These are phyloP conservation scores for Ginglymostoma cirratum DNA, from an alignment of 2,113 vertebrate species.

Conservation along the genomic window DNA sequence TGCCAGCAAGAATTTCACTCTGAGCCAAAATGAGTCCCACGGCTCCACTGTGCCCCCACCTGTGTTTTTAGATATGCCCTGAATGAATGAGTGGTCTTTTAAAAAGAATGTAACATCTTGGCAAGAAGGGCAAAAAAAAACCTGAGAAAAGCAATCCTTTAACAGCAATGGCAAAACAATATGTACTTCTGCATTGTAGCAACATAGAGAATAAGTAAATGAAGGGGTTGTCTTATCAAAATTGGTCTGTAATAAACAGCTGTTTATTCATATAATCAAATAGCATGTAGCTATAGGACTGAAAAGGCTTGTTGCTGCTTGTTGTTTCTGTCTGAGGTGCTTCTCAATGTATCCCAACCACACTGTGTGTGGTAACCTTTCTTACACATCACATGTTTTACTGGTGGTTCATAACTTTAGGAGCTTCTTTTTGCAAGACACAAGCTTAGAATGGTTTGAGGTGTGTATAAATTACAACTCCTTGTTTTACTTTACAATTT, in stretches of 20 bases:
- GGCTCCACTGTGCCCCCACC: not conserved
- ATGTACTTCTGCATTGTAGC: not conserved
- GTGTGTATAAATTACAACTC: not conserved
- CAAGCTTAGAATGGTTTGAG: not conserved
- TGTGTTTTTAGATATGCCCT: constrained; percentile 30
- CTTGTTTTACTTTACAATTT: not conserved
- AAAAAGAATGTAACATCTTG: not conserved
- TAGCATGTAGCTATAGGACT: not conserved
- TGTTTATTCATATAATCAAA: constrained; percentile 1
- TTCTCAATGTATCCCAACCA: not conserved
- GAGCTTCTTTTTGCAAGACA: not conserved
- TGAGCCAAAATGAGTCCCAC: not conserved
- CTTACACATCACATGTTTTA: not conserved
- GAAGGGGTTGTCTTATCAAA: not conserved
- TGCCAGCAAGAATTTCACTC: constrained; percentile 19
- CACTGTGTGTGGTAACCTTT: constrained; percentile 3
- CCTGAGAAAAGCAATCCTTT: not conserved
- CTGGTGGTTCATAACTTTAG: not conserved
- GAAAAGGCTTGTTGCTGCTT: not conserved
- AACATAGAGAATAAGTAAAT: not conserved
- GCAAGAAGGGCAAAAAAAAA: not conserved
- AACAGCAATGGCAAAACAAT: not conserved
- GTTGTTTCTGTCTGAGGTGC: not conserved
- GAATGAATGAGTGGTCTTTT: constrained; percentile 2
- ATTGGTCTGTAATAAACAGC: not conserved